A percentile compares a stretch with the other conserved stretches of the same genome.
phyloP scores from a whole-genome alignment of 2,888 invertebrate genomes.

The Dendrolimus houi region DNA sequence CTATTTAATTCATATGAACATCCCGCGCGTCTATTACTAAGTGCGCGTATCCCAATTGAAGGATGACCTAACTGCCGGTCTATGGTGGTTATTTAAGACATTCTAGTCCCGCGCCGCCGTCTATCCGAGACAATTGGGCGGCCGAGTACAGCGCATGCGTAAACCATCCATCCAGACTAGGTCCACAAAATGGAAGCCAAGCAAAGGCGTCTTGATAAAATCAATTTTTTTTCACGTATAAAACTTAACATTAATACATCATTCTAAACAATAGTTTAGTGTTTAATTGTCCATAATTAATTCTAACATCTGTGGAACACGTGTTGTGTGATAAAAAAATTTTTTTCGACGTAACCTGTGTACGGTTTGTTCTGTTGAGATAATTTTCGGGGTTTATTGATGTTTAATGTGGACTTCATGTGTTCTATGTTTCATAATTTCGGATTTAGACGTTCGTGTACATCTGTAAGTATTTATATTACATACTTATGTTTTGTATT shows the following conservation, averaged over 20 bases:
- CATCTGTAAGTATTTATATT: background rate
- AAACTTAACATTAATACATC: background rate
- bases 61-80: background rate
- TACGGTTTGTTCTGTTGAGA: background rate
- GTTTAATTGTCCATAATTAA: background rate
- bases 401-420: background rate
- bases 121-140: background rate
- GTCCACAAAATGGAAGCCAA: background rate
- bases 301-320: background rate
- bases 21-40: background rate
- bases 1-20: conserved; percentile 10
- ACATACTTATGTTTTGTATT: background rate
- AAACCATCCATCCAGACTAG: background rate
- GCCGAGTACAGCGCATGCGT: background rate
- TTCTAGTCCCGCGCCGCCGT: background rate
- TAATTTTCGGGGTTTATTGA: background rate
- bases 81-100: background rate
- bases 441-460: background rate
- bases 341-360: background rate
- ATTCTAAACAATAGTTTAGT: background rate
- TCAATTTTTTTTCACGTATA: background rate
- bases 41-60: background rate
- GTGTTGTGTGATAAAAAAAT: background rate
- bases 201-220: background rate
- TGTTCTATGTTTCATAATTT: background rate